Base-by-base conservation (phyloP, 2,888 invertebrate genomes). In the Allophyes oxyacanthae region DNA sequence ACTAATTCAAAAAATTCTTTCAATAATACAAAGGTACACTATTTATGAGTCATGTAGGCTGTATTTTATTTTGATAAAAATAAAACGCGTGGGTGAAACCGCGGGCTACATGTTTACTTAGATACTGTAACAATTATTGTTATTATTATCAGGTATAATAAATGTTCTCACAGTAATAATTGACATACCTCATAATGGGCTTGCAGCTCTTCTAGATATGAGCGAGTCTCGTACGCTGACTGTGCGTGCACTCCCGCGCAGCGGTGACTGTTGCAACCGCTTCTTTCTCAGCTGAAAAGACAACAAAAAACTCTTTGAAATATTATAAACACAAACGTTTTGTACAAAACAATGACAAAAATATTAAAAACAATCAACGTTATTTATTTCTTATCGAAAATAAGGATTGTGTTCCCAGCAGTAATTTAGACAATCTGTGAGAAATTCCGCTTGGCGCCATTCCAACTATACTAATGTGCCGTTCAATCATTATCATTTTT, bases 371-470 rank as follows among this genome's bases (percentile, higher is more conserved):
- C 66, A 71, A 72, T 80, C 62, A 79, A 78, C 57, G 59, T 76
- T 74, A 79, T 77, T 77, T 76, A 74, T 77, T 78, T 77, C 64
- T 73, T 75, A 77, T 78, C 79, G 80, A 82, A 83, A 83, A 84
- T 81, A 78, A 77, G 72, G 70, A 72, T 72, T 77, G 66, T 76
- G 82, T 85, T 84, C 83, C 83, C 86, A 86, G 82, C 79, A 65
- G 55, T 63, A 43, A 72, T 58, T 64, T 66, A 81, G 66, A 85
- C 83, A 83, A 82, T 83, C 81, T 82, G 86, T 88, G 87, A 83
- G 87, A 88, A 88, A 81, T 82, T 75, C 70, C 72, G 74, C 72
- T 77, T 74, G 73, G 72, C 74, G 75, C 67, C 72, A 76, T 81
- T 82, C 78, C 79, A 82, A 82, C 78, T 79, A 63, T 70, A 72